Percentiles rank a stretch among this genome's conserved stretches.
Evolutionary conservation across 2,888 invertebrate genomes (phyloP).

Genomic region (Phrixothrix hirtus): DNA sequence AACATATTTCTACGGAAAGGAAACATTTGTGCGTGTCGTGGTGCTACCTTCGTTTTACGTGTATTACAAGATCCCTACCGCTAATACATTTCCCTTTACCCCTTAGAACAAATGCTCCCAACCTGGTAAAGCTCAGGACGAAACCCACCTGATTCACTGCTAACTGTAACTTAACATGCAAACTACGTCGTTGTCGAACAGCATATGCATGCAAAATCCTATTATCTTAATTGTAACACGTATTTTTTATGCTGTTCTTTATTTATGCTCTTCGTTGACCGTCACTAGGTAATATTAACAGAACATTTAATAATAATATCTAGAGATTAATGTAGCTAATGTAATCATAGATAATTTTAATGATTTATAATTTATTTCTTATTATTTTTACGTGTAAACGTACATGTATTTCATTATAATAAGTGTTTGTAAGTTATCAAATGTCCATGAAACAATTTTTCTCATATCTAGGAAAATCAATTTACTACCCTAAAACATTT

Average conservation of each 20-base stretch:
- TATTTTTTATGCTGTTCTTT: slow-evolving; percentile 21
- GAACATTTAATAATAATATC: background rate
- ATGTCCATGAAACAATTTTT: no score
- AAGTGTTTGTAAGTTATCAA: no score
- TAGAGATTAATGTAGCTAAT: no score
- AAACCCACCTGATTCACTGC: slow-evolving; percentile 48
- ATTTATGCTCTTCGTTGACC: background rate
- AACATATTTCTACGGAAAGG: slow-evolving; percentile 18
- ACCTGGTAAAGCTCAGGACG: slow-evolving; percentile 44
- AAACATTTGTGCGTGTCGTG: slow-evolving; percentile 35
- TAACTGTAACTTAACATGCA: slow-evolving; percentile 51
- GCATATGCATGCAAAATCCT: slow-evolving; percentile 48
- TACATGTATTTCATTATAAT: no score
- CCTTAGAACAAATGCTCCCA: slow-evolving; percentile 30
- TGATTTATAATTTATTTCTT: no score
- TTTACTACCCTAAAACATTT: no score
- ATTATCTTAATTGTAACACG: slow-evolving; percentile 52
- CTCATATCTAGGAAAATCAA: no score
- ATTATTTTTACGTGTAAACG: no score
- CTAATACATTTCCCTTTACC: slow-evolving; percentile 34
- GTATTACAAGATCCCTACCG: slow-evolving; percentile 38
- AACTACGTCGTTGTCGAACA: slow-evolving; percentile 46
- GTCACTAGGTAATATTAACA: background rate
- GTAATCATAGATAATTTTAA: no score
- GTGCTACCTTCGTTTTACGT: slow-evolving; percentile 33